Evolutionary conservation across 2,113 vertebrate genomes (phyloP), one percentile per base, ranked within the genome.

Genomic region (Cardinalis cardinalis): DNA sequence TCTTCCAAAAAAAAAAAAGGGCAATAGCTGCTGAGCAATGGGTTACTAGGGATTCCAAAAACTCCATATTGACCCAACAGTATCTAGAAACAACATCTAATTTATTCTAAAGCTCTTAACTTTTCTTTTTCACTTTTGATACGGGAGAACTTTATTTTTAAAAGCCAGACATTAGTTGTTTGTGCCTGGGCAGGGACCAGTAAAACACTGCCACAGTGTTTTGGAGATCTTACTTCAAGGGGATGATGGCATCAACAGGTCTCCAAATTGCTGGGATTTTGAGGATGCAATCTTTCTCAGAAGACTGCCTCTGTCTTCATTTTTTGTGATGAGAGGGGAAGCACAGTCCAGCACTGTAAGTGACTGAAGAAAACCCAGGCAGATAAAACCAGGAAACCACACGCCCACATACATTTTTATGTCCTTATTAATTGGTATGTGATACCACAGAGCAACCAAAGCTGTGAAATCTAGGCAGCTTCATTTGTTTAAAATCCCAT

Each of bases 151-250:
- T 69, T 21, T 5, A 28, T 23, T 41, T 86, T 52, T 56, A 40
- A 70, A 77, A 66, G 41, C 5, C 10, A 65, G 18, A 6, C 4
- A 10, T 56, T 18, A 7, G 1, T 18, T 55, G 5, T 5, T 66
- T 46, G 7, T 56, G 31, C 40, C 29, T 38, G 3, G 32, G 11
- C 12, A 46, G 9, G 12, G 13, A 38, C 4, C 23, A 21, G 10
- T 13, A 16, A 65, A 84, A 70, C 6, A 1, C 26, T 76, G 29
- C 3, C 12, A 15, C 0, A 0, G 11, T 31, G 19, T 87, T 87
- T 84, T 48, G 56, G 15, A 78, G 12, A 38, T 6, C 13, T 74
- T 20, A 31, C 6, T 32, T 58, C 24, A 64, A 60, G 6, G 8
- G 5, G 9, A 7, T 63, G 10, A 9, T 68, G 13, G 13, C 12